These are phyloP conservation scores for Margaritifera margaritifera DNA, from an alignment of 2,888 invertebrate species.

Conservation along the genomic window DNA sequence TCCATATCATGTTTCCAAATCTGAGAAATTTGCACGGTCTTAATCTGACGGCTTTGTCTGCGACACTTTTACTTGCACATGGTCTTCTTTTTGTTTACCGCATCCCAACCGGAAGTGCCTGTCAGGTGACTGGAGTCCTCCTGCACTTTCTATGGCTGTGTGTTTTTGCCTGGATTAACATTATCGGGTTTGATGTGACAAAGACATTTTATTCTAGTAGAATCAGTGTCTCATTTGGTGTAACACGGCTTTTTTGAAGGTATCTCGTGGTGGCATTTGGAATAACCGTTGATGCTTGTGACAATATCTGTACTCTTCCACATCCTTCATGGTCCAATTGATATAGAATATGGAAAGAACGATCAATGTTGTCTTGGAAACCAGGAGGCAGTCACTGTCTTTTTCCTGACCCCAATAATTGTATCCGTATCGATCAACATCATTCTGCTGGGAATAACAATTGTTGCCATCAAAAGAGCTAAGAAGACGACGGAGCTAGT, in stretches of 20 bases:
- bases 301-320: slow-evolving; percentile 5
- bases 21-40: slow-evolving; percentile 23
- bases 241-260: slow-evolving; percentile 4
- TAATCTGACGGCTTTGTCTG: slow-evolving; percentile 17
- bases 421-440: slow-evolving; percentile 12
- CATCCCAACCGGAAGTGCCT: not conserved
- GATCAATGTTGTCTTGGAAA: slow-evolving; percentile 19
- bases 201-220: slow-evolving; percentile 7
- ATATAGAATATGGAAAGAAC: slow-evolving; percentile 9
- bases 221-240: not conserved
- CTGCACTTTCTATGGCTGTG: slow-evolving; percentile 14
- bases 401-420: slow-evolving; percentile 13
- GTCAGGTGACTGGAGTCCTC: slow-evolving; percentile 2
- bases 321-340: not conserved
- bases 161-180: slow-evolving; percentile 20
- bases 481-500: too few relatives aligned
- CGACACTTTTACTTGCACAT: slow-evolving; percentile 12
- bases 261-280: slow-evolving; percentile 3
- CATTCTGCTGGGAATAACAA: slow-evolving; percentile 7
- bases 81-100: slow-evolving; percentile 8
- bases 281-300: slow-evolving; percentile 1
- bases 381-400: slow-evolving; percentile 8
- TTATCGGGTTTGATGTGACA: slow-evolving; percentile 24
- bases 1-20: slow-evolving; percentile 7
- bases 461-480: not conserved